Evolutionary conservation across 2,888 invertebrate species (phyloP).

Genomic region (Stenodema calcarata): DNA sequence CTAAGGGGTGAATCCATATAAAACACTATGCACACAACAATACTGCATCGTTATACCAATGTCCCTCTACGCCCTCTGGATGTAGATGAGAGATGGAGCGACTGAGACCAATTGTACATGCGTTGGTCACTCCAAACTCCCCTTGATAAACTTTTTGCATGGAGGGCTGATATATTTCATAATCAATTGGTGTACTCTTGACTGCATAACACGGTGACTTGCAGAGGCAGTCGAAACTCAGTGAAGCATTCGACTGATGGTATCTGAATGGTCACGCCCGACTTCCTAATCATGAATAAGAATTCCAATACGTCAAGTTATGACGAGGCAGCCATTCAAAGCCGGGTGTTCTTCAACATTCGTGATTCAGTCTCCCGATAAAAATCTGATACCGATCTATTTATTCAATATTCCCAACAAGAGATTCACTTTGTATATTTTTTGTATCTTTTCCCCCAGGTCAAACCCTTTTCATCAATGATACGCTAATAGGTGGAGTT

Average conservation of each 20-base stretch:
- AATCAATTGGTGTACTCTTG: not conserved
- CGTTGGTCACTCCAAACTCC: too few relatives aligned
- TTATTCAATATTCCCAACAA: constrained; percentile 5
- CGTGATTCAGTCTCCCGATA: not conserved
- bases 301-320: constrained; percentile 5
- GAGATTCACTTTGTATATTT: not conserved
- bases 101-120: too few relatives aligned
- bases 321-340: constrained; percentile 6
- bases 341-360: not conserved
- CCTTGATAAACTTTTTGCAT: not conserved
- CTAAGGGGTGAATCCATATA: too few relatives aligned
- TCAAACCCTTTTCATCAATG: not conserved
- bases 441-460: not conserved
- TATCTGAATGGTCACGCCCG: constrained; percentile 9
- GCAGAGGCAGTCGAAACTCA: not conserved
- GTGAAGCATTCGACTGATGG: not conserved
- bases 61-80: too few relatives aligned
- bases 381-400: constrained; percentile 1
- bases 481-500: not conserved
- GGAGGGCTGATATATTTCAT: not conserved
- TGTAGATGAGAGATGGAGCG: too few relatives aligned
- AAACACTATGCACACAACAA: too few relatives aligned
- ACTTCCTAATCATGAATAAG: not conserved
- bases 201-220: not conserved
- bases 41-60: too few relatives aligned